Conservation (phyloP, 2,113 vertebrate species). For the Eurypyga helias region DNA sequence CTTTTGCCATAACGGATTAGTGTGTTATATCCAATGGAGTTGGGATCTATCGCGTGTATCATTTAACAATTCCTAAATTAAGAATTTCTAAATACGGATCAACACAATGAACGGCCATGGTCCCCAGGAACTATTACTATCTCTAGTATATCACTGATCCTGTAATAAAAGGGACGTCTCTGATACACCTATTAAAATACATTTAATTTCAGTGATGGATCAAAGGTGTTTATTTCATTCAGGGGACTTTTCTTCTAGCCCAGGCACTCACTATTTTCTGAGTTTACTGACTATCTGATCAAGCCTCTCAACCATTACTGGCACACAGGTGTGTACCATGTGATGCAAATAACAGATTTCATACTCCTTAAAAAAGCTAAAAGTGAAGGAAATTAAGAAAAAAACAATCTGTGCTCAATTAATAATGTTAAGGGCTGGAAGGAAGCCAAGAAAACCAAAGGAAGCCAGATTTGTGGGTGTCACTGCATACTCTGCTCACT, state of each 20-base stretch:
- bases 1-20: background rate
- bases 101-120: background rate
- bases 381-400: slow-evolving; percentile 39
- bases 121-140: background rate
- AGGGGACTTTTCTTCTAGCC: background rate
- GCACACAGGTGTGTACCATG: background rate
- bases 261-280: background rate
- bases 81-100: background rate
- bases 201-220: background rate
- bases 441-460: slow-evolving; percentile 42
- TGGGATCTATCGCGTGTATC: background rate
- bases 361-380: slow-evolving; percentile 49
- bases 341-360: slow-evolving; percentile 39
- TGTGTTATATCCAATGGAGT: background rate
- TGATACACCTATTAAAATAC: background rate
- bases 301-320: background rate
- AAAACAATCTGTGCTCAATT: slow-evolving; percentile 63
- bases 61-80: background rate
- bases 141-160: background rate
- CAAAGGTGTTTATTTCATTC: background rate
- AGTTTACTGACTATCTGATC: background rate
- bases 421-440: slow-evolving; percentile 51
- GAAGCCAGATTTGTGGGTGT: slow-evolving; percentile 66
- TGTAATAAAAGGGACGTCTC: background rate
- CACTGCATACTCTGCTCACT: slow-evolving; percentile 30